These are phyloP conservation scores for Rhinoderma darwinii DNA, from an alignment of 2,113 vertebrate species.

Conservation along the genomic window DNA sequence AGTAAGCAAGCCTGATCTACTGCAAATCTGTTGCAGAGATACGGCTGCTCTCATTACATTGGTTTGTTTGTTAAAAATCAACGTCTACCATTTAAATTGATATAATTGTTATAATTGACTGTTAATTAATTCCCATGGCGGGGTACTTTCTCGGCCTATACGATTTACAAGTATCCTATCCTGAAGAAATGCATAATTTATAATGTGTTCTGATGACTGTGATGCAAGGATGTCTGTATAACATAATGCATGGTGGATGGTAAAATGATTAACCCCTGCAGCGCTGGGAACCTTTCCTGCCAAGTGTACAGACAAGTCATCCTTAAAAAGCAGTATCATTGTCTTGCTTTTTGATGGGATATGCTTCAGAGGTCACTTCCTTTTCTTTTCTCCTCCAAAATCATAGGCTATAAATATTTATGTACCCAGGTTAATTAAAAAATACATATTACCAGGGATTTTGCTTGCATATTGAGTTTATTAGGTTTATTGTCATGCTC, in stretches of 20 bases:
- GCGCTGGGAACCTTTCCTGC: background rate
- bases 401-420: constrained; percentile 48
- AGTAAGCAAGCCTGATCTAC: background rate
- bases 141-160: constrained; percentile 81
- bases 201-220: constrained; percentile 70
- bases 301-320: background rate
- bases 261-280: constrained; percentile 64
- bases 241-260: constrained; percentile 64
- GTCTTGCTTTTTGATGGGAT: background rate
- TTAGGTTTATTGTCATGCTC: constrained; percentile 42
- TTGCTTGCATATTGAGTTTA: constrained; percentile 51
- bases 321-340: background rate
- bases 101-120: constrained; percentile 91
- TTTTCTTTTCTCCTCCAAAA: background rate
- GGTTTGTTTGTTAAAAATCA: constrained; percentile 81
- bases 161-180: constrained; percentile 81
- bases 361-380: constrained; percentile 25
- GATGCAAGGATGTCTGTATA: constrained; percentile 72
- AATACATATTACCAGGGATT: constrained; percentile 43
- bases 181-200: constrained; percentile 84
- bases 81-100: constrained; percentile 83
- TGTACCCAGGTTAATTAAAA: constrained; percentile 49
- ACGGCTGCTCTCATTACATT: constrained; percentile 48
- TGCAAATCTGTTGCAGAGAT: background rate
- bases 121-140: constrained; percentile 94